Base-by-base conservation (phyloP, 2,797 vertebrate species). In the Ptychadena robeensis region DNA sequence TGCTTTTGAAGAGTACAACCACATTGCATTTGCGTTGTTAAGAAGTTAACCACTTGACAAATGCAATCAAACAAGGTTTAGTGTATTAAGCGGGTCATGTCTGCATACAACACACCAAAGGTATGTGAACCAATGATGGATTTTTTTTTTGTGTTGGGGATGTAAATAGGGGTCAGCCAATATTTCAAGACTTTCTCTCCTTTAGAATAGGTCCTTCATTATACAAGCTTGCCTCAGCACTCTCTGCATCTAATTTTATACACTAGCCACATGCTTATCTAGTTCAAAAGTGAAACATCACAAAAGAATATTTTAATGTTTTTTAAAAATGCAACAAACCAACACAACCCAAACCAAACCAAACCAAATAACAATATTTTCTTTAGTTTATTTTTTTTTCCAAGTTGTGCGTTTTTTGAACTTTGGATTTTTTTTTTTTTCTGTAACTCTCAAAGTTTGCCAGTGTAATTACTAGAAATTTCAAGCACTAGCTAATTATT, bases 51-150 rank as follows among this genome's bases (percentile, higher is more conserved):
- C 59, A 75, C 37, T 75, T 75, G 7, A 63, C 65, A 38, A 75
- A 40, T 64, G 73, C 59, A 64, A 75, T 64, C 11, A 75, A 64
- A 75, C 64, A 67, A 75, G 64, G 73, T 59, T 75, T 75, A 10
- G 27, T 61, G 73, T 75, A 64, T 38, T 28, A 75, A 12, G 35
- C 64, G 35, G 2, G 32, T 15, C 7, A 4, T 59, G 59, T 15
- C 59, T 61, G 9, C 22, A 53, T 40, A 61, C 57, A 64, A 64
- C 35, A 22, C 10, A 37, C 28, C 35, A 75, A 75, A 75, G n/a
- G 14, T 64, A 40, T 75, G 35, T 65, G 35, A 65, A 40, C 27
- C 15, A 65, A 64, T 75, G 38, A 64, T 27, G 59, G 40, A 75
- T 65, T 44, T 34, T 38, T 15, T 63, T 34, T 63, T 63, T 18